A percentile compares a stretch with the other conserved stretches of the same genome.
Conservation (phyloP, 2,888 invertebrate genomes). For the Idaea dimidiata region DNA sequence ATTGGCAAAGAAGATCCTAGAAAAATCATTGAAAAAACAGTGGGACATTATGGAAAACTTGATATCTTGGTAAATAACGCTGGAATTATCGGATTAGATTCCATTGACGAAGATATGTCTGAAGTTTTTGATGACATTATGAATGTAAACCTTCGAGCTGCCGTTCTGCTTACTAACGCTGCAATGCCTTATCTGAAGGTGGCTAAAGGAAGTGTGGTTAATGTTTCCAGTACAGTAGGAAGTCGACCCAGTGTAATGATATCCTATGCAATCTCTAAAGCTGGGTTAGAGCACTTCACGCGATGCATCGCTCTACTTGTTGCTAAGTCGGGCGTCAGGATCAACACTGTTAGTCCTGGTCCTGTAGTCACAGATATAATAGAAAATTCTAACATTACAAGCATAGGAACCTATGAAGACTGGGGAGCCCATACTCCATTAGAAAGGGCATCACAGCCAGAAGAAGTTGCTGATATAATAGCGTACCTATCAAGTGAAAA, state of each 20-base stretch:
- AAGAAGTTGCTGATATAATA: slow-evolving; percentile 22
- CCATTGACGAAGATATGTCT: slow-evolving; percentile 24
- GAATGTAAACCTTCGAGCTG: slow-evolving; percentile 30
- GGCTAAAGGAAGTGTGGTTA: slow-evolving; percentile 37
- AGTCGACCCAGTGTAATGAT: slow-evolving; percentile 52
- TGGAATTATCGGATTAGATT: slow-evolving; percentile 25
- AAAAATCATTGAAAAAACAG: slow-evolving; percentile 31
- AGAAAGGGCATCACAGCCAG: slow-evolving; percentile 18
- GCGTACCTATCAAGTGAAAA: slow-evolving; percentile 23
- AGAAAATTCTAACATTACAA: slow-evolving; percentile 28
- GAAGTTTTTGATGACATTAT: slow-evolving; percentile 27
- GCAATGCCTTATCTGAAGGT: slow-evolving; percentile 28
- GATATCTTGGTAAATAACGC: slow-evolving; percentile 47
- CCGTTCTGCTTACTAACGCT: slow-evolving; percentile 22
- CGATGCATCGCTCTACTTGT: slow-evolving; percentile 81
- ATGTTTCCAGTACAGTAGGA: slow-evolving; percentile 23
- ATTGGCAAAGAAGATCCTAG: slow-evolving; percentile 35
- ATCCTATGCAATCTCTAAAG: slow-evolving; percentile 37
- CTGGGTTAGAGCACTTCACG: slow-evolving; percentile 43
- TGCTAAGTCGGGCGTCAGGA: slow-evolving; percentile 86
- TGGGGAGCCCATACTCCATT: slow-evolving; percentile 7
- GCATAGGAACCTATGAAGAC: slow-evolving; percentile 3
- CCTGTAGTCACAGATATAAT: slow-evolving; percentile 71
- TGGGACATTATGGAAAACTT: slow-evolving; percentile 37
- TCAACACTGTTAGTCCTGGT: slow-evolving; percentile 54